These are phyloP conservation scores for Bothrops jararaca DNA, from an alignment of 2,113 vertebrate species.

Conservation along the genomic window DNA sequence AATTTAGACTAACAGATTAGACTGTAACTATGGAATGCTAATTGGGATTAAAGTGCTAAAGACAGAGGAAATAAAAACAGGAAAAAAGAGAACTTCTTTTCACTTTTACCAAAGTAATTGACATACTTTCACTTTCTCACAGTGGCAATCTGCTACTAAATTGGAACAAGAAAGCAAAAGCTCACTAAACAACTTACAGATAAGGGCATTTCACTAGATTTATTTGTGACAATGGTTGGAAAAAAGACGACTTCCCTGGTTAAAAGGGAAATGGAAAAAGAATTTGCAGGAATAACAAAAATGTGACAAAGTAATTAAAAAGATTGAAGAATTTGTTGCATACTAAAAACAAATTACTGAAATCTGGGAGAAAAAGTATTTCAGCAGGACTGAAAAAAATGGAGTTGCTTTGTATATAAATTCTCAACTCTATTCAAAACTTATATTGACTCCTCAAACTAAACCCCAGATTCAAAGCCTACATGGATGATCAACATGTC, in stretches of 20 bases:
- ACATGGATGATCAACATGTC: not conserved
- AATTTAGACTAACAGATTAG: not conserved
- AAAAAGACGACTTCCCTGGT: not conserved
- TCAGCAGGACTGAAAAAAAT: not conserved
- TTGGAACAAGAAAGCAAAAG: not conserved
- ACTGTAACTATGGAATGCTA: not conserved
- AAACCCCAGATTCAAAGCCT: not conserved
- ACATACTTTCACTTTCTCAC: not conserved
- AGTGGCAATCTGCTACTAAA: not conserved
- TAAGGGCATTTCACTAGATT: not conserved
- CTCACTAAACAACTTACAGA: not conserved
- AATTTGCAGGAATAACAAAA: not conserved
- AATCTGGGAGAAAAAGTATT: not conserved
- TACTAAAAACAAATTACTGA: not conserved
- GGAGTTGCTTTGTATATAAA: not conserved
- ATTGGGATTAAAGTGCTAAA: not conserved
- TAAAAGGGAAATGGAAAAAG: not conserved
- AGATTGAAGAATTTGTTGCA: not conserved
- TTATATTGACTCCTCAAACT: not conserved
- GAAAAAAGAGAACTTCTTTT: not conserved
- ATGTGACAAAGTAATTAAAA: not conserved
- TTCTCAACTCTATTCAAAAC: not conserved
- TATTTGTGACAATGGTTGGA: not conserved
- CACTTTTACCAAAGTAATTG: not conserved
- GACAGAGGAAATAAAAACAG: too few species aligned